These are phyloP conservation scores for Nephrotoma flavescens DNA, from an alignment of 2,888 invertebrate species.

Conservation along the genomic window DNA sequence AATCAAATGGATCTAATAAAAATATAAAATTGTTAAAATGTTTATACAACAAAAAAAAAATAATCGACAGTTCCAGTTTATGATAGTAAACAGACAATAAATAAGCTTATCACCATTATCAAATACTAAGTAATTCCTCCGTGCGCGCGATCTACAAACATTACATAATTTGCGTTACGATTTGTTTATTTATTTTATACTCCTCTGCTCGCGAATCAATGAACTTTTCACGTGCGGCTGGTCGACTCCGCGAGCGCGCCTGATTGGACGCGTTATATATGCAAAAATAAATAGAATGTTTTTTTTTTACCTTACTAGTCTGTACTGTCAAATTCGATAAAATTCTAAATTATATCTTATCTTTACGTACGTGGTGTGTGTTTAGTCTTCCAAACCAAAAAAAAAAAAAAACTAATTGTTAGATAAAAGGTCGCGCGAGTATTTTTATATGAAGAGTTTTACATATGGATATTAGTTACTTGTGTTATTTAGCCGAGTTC, in stretches of 20 bases:
- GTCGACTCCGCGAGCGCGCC: neutral
- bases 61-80: neutral
- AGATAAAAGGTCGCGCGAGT: neutral
- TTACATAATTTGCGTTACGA: neutral
- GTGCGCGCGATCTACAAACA: neutral
- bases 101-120: neutral
- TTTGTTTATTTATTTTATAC: neutral
- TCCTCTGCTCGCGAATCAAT: neutral
- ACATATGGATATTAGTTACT: neutral
- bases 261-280: neutral
- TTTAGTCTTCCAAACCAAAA: neutral
- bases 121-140: neutral
- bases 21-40: neutral
- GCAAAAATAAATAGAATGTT: neutral
- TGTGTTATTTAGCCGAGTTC: neutral
- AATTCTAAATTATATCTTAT: neutral
- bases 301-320: neutral
- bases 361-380: neutral
- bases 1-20: no score
- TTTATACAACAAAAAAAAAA: neutral
- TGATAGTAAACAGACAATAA: neutral
- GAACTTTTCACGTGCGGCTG: neutral
- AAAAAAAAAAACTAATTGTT: neutral
- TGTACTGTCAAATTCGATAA: neutral
- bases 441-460: neutral